Evolutionary conservation across 2,113 vertebrate genomes (phyloP), one percentile per base, ranked within the genome.

Genomic region (Pterocles orientalis): DNA sequence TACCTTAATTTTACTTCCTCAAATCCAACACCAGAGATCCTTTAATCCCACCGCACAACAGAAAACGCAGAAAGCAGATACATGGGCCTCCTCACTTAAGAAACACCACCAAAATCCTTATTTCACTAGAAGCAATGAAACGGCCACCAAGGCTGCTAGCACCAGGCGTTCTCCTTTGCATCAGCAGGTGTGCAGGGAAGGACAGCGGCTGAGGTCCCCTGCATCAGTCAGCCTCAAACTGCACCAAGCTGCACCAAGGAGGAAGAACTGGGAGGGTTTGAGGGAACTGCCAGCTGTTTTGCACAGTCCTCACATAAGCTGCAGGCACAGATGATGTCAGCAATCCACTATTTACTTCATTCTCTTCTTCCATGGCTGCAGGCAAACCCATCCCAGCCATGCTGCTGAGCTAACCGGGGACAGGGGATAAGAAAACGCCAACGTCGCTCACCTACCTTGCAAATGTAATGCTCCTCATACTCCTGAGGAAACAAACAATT

Each of bases 131-230:
- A 78, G 68, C 19, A 54, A 20, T 3, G 29, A 26, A 73, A 33
- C 0, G 8, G 21, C 34, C 0, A 2, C 48, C 1, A 7, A 50
- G 36, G 36, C 3, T 36, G 13, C 17, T 5, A 16, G 11, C 47
- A 26, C 2, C 39, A 18, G 34, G 29, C 81, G 19, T 3, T 34
- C 34, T 26, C 21, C 65, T 31, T n/a, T 10, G 20, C 48, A 20
- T 34, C 62, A 20, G 47, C 2, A 2, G 24, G 1, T 1, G 3
- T 2, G 19, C 0, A 0, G 20, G 23, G 34, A 33, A n/a, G 31
- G 18, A 39, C 6, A 18, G 45, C 18, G 25, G 36, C 64, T 50
- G 34, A 18, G 11, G 9, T 73, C 24, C 45, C 58, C 17, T 20
- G 29, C 18, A 16, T 12, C 26, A 3, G 1, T 7, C 51, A 53